Base-by-base conservation (phyloP, 2,113 vertebrate species). In the Oncorhynchus nerka region DNA sequence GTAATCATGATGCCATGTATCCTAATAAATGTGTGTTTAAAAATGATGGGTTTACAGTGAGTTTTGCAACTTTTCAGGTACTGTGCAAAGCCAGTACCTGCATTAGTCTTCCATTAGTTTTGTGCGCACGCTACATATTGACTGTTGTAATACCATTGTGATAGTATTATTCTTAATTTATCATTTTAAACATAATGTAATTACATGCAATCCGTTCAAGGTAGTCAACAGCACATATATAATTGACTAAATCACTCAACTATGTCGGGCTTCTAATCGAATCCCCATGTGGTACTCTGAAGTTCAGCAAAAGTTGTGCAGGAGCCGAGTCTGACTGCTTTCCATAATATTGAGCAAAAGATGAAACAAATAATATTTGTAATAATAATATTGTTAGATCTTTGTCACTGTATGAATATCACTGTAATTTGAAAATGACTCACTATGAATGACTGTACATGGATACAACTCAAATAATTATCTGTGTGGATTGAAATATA, bases 281-380 rank as follows among this genome's bases (percentile, higher is more conserved):
- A 39, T 39, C 7, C 39, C 8, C 39, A 9, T 9, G 39, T 39
- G 9, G 39, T 22, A 45, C 15, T 45, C 7, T 13, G 61, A 74
- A 74, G 77, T 77, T 75, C 13, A 55, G 34, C 16, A 11, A 71
- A 75, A 76, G 67, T 71, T 71, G 70, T 24, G 48, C 49, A 28
- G 22, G 4, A 70, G 4, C 48, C 22, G 2, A 55, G 22, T 16
- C 22, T n/a, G 13, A 22, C 2, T 39, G 39, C 39, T 39, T 2
- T 39, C 39, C 39, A 39, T 51, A 13, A 24, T 71, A 15, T 71
- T 57, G 16, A 16, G 51, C 51, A 57, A 39, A 39, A 39, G 7
- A 39, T 39, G 0, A 9, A 39, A 39, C 8, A 39, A 39, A 39
- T 9, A 2, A 39, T 9, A 39, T 9, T 39, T 39, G 39, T 39